Evolutionary conservation across 2,888 invertebrate genomes (phyloP), one percentile per base, ranked within the genome.

Genomic region (Caenorhabditis sinica): DNA sequence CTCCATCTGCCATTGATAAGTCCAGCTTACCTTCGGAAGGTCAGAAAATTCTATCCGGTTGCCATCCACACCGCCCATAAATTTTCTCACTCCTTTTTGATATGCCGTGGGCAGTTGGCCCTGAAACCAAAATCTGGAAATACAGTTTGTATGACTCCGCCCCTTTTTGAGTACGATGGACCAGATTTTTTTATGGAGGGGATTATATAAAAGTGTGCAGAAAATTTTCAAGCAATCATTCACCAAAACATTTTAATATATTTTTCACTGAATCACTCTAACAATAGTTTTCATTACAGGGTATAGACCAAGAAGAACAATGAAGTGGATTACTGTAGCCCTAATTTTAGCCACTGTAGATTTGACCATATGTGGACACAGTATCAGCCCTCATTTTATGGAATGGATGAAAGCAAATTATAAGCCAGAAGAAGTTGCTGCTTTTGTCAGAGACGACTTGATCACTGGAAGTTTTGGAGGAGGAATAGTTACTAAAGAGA

Each of bases 401-500:
- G 60, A 69, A 20, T 82, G 75, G 71, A 65, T 82, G 71, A 71
- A 75, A 30, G n/a, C 36, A 43, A 75, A 82, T 45, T 60, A 74
- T 51, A 69, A 68, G 13, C 69, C 74, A 17, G 71, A 69, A 28
- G 82, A 82, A 49, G 82, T 75, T 1, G 49, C 60, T n/a, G 51
- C 49, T 17, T 53, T 83, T 9, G 61, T 83, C 1, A 51, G 82
- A 68, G 68, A 76, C 25, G 82, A 83, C 0, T 56, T 77, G 36
- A 73, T 11, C 1, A 72, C 76, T 17, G 83, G 83, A 56, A 83
- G 83, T 80, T 83, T 80, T 36, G 83, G 83, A 58, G 83, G 83
- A 66, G 81, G 80, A 43, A 23, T 20, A 1, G 30, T 65, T 33
- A 75, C 33, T 1, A 56, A 49, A 68, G 43, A 60, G 17, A 45